Conservation (phyloP, 2,797 vertebrate species). For the Poeciliopsis turneri region DNA sequence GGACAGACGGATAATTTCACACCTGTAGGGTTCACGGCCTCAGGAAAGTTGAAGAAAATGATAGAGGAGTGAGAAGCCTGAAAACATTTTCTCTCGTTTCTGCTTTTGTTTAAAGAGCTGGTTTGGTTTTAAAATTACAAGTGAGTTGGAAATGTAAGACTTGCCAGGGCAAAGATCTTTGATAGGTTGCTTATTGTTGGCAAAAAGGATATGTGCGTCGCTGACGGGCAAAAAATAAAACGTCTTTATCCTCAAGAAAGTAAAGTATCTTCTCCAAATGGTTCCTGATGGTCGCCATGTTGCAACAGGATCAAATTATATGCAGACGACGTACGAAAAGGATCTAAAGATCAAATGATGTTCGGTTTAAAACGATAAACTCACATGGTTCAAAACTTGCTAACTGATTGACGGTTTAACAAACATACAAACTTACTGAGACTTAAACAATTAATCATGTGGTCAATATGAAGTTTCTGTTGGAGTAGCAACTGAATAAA, state of each 20-base stretch:
- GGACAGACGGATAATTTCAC: constrained; percentile 52
- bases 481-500: neutral
- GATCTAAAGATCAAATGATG: neutral
- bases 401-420: neutral
- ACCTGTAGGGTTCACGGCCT: constrained; percentile 53
- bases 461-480: neutral
- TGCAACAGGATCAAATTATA: neutral
- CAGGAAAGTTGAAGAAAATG: constrained; percentile 22
- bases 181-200: neutral
- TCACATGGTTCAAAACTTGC: neutral
- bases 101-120: constrained; percentile 27
- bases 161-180: neutral
- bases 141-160: neutral
- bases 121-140: neutral
- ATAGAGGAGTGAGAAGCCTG: constrained; percentile 28
- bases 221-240: neutral
- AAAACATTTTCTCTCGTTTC: constrained; percentile 15
- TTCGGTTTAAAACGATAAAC: neutral
- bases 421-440: neutral
- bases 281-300: neutral
- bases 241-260: neutral
- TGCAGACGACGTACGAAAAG: neutral
- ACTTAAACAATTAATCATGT: neutral
- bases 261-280: neutral
- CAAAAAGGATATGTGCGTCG: neutral